phyloP scores from a whole-genome alignment of 2,888 invertebrate genomes.

The Acleris cristana region DNA sequence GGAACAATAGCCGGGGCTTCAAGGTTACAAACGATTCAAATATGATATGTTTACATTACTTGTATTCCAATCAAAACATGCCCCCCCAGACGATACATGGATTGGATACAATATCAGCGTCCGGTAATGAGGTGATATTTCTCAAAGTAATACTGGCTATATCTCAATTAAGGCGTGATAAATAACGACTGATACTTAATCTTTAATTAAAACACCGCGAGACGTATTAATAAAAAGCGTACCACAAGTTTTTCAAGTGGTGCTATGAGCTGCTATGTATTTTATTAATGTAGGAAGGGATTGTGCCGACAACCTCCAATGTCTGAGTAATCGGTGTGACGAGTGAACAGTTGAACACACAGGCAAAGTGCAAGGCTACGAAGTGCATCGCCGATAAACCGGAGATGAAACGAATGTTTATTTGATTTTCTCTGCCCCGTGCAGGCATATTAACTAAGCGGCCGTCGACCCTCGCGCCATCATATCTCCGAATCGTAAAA shows the following conservation, averaged over 20 bases:
- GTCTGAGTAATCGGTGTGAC: constrained; percentile 62
- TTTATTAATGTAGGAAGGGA: constrained; percentile 54
- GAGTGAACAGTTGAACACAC: constrained; percentile 63
- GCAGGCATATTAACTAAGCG: constrained; percentile 69
- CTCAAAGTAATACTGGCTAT: constrained; percentile 32
- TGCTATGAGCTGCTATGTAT: constrained; percentile 42
- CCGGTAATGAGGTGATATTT: constrained; percentile 31
- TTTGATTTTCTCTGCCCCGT: constrained; percentile 74
- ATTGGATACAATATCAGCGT: constrained; percentile 13
- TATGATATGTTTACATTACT: constrained; percentile 19
- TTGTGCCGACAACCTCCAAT: constrained; percentile 63
- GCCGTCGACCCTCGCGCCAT: constrained; percentile 60
- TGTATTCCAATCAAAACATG: constrained; percentile 13
- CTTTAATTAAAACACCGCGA: constrained; percentile 36
- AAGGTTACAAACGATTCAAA: constrained; percentile 16
- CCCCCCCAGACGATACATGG: constrained; percentile 15
- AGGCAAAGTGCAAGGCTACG: constrained; percentile 74
- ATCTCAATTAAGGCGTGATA: constrained; percentile 37
- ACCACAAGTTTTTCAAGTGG: constrained; percentile 37
- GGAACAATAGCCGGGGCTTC: constrained; percentile 6
- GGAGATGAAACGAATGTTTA: constrained; percentile 80
- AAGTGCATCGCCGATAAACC: constrained; percentile 77
- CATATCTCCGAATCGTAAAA: constrained; percentile 57
- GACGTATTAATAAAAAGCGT: constrained; percentile 33
- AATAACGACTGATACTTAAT: constrained; percentile 34